Percentiles rank a stretch among this genome's conserved stretches.
Evolutionary conservation across 2,888 invertebrate species (phyloP).

Genomic region (Sclerodermus sp.): DNA sequence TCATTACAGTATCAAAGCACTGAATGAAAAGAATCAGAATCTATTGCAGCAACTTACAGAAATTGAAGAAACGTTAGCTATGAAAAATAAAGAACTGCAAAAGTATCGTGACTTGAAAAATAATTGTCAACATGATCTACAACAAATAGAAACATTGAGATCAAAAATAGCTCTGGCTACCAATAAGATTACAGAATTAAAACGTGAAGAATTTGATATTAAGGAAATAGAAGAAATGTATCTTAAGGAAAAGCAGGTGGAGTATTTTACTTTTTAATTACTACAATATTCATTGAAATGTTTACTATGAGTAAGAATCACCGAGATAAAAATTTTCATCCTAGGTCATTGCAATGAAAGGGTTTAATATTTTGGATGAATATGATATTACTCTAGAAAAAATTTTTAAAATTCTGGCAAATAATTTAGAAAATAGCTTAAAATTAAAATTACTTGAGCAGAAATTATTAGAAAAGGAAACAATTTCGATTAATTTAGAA

Average conservation of each 20-base stretch:
- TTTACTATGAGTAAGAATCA: no score
- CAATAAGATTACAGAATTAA: constrained; percentile 38
- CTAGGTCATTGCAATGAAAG: no score
- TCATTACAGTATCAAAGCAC: constrained; percentile 50
- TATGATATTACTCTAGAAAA: constrained; percentile 14
- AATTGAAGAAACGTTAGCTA: constrained; percentile 35
- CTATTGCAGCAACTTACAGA: constrained; percentile 40
- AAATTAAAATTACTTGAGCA: constrained; percentile 30
- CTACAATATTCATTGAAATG: not conserved
- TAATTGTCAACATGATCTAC: constrained; percentile 29
- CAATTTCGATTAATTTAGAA: constrained; percentile 38
- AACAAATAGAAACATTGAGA: constrained; percentile 35
- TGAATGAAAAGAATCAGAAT: constrained; percentile 19
- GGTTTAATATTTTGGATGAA: constrained; percentile 37
- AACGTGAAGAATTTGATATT: constrained; percentile 43
- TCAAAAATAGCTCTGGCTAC: constrained; percentile 37
- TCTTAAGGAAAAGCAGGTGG: constrained; percentile 38
- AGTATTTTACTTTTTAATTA: not conserved
- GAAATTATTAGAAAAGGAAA: constrained; percentile 39
- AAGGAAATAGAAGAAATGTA: constrained; percentile 39
- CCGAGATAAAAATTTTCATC: no score
- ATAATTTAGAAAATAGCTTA: constrained; percentile 38
- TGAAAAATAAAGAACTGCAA: constrained; percentile 33
- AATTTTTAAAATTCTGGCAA: constrained; percentile 34
- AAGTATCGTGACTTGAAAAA: constrained; percentile 27